Evolutionary conservation across 2,797 vertebrate genomes (phyloP), one percentile per base, ranked within the genome.

Genomic region (Phataginus tetradactyla): DNA sequence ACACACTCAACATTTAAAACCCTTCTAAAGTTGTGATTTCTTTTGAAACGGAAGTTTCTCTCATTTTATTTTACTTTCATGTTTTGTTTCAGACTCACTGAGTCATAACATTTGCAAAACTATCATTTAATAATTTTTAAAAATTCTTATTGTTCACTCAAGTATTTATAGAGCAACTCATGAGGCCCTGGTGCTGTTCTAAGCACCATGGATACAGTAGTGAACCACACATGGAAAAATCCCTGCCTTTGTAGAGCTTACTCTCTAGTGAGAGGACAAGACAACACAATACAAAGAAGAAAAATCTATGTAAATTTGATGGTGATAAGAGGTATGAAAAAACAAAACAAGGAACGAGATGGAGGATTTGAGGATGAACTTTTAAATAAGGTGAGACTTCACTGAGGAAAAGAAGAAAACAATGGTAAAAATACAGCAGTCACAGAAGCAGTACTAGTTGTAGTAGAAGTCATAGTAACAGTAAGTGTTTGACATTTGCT

Each of bases 1-100:
- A 95, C 12, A 86, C 2, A 89, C 1, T 77, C n/a, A 12, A 72
- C 88, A 94, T 63, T 94, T 39, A 95, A 96, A 97, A 92, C n/a
- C 68, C 53, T 64, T 71, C 20, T 53, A 89, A 91, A 61, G 3
- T 6, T 72, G 80, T 1, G 86, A 32, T 1, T 21, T 14, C 74
- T 80, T 12, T 17, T 71, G 59, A 78, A 57, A 77, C 12, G 13
- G 51, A 81, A 57, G 91, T 53, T 69, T 18, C 69, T 86, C 45
- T 68, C 25, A 0, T 10, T 71, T 92, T 18, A 21, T 39, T 89
- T 53, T 5, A 75, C 34, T 49, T 45, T 63, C 45, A 3, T 5
- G 91, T 96, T 51, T 78, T 79, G 34, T 55, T 84, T 55, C 85
- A 80, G 72, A 45, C 55, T 18, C 11, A 39, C 0, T 45, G 51